Base-by-base conservation (phyloP, 2,888 invertebrate species). In the Bembecia ichneumoniformis region DNA sequence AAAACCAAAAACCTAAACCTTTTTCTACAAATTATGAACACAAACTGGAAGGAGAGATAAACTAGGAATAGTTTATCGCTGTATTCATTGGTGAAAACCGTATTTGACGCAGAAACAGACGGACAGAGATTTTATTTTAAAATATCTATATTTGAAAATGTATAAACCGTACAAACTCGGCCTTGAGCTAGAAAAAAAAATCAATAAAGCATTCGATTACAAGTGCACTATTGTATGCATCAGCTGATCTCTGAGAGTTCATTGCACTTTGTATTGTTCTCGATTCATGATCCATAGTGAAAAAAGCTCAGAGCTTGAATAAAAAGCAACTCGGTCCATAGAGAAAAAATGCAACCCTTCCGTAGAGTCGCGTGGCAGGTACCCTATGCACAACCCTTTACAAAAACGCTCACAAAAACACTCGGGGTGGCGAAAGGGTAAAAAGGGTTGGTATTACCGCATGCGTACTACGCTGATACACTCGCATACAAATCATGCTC, bases 401-500 rank as follows among this genome's bases (percentile, higher is more conserved):
- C 67, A 82, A 82, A 83, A 83, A 81, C 73, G 75, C 77, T 77
- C 74, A 83, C 72, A 83, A 87, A 86, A 81, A 84, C 69, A 65
- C 75, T 75, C 75, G 62, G 84, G 82, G 81, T 77, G 76, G 67
- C 75, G 78, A 84, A 86, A 80, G 84, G 84, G 82, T 82, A 78
- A 82, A 84, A 82, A 86, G 84, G 87, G 87, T 86, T 86, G 84
- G 78, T 61, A 71, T 76, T 76, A 79, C 82, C 87, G 87, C 87
- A 83, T 87, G 87, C 87, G 87, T 68, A 66, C 66, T 28, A 28
- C 28, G 9, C 28, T 28, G 28, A 28, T 28, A 28, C 28, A 9
- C 28, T 28, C 28, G 28, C 68, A 61, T 53, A 76, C 79, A 82
- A 80, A 74, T 79, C 80, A 64, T 81, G 82, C 79, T 82, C 86